Evolutionary conservation across 2,888 invertebrate genomes (phyloP).

Genomic region (Zaprionus obscuricornis): DNA sequence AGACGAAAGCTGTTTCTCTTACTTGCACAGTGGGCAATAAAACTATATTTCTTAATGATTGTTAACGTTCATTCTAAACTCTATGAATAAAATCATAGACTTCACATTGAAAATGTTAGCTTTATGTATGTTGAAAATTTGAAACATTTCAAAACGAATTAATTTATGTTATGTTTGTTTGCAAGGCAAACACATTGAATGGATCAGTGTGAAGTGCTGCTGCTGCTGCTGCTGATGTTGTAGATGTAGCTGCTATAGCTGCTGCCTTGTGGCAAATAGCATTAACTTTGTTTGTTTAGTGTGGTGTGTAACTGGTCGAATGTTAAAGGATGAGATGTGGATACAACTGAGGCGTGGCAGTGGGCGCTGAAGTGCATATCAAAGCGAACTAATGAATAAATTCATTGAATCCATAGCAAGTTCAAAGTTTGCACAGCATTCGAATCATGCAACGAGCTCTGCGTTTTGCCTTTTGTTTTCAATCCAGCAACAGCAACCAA

Average conservation of each 20-base stretch:
- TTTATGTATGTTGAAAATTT: no score
- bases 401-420: conserved; percentile 69
- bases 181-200: no score
- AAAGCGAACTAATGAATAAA: conserved; percentile 75
- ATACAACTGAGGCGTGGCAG: conserved; percentile 9
- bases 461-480: conserved; percentile 25
- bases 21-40: conserved; percentile 45
- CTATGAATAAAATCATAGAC: not conserved
- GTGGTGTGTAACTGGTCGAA: conserved; percentile 36
- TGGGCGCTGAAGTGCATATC: conserved; percentile 58
- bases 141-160: no score
- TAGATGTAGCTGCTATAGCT: no score
- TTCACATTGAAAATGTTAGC: no score
- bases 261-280: conserved; percentile 54
- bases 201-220: conserved; percentile 32
- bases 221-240: no score
- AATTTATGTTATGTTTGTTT: no score
- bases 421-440: conserved; percentile 64
- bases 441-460: conserved; percentile 29
- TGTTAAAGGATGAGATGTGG: conserved; percentile 11
- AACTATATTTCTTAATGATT: no score
- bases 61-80: not conserved
- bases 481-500: conserved; percentile 2
- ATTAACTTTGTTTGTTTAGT: conserved; percentile 69
- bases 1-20: conserved; percentile 6